Conservation (phyloP, 2,797 vertebrate species). For the Triplophysa bombifrons region DNA sequence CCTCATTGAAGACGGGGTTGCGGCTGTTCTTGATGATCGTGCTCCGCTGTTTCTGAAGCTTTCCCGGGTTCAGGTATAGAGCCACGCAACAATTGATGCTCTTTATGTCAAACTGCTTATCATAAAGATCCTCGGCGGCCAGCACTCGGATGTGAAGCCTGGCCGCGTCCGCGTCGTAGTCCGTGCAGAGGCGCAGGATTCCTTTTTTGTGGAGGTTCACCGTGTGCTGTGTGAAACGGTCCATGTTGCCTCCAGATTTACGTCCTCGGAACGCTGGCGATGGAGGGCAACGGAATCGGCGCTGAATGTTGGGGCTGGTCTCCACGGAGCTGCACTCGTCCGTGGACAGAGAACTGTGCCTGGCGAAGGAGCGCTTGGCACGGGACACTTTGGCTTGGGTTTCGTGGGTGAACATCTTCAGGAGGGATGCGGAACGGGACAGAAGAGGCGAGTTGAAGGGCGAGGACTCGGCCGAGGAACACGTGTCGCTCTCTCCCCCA, state of each 20-base stretch:
- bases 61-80: conserved; percentile 91
- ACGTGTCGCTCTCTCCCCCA: conserved; percentile 94
- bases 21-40: conserved; percentile 98
- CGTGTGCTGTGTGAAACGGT: conserved; percentile 74
- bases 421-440: conserved; percentile 91
- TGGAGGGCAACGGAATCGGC: conserved; percentile 78
- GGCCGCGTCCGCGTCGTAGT: conserved; percentile 85
- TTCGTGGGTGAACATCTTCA: conserved; percentile 93
- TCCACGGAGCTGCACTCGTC: conserved; percentile 94
- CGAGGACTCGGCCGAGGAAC: conserved; percentile 94
- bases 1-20: conserved; percentile 94
- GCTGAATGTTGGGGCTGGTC: conserved; percentile 87
- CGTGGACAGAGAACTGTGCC: conserved; percentile 92
- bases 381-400: conserved; percentile 93
- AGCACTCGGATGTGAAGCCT: conserved; percentile 87
- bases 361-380: conserved; percentile 87
- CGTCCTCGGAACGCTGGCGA: conserved; percentile 61
- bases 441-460: conserved; percentile 93
- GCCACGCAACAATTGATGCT: conserved; percentile 96
- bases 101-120: conserved; percentile 83
- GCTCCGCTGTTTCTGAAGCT: conserved; percentile 95
- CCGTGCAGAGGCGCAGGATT: conserved; percentile 82
- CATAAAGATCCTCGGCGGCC: conserved; percentile 88
- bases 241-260: conserved; percentile 65
- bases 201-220: conserved; percentile 86